Evolutionary conservation across 2,888 invertebrate genomes (phyloP).

Genomic region (Papilio demoleus): DNA sequence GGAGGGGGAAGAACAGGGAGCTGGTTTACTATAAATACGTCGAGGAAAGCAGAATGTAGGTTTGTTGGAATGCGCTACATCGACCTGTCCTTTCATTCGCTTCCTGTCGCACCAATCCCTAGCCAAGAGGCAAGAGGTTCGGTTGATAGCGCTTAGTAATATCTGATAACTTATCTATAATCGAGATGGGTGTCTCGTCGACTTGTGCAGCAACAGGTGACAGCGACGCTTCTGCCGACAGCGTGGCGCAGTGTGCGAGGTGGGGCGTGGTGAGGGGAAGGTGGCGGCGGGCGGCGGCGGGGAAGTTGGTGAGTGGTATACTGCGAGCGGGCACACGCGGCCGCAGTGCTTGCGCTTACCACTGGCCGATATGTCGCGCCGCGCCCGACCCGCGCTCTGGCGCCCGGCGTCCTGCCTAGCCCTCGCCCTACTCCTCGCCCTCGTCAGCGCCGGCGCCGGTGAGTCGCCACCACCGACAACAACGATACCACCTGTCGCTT

Average conservation of each 20-base stretch:
- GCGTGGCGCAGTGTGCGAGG: background rate
- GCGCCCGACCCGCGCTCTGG: background rate
- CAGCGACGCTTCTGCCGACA: background rate
- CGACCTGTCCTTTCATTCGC: no score
- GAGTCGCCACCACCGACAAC: slow-evolving; percentile 3
- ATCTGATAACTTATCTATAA: background rate
- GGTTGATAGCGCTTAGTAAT: no score
- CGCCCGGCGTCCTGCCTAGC: background rate
- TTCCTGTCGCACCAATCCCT: no score
- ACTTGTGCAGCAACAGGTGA: background rate
- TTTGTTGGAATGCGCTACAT: background rate
- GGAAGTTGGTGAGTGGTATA: background rate
- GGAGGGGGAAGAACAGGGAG: no score
- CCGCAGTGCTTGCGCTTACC: background rate
- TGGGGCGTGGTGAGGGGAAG: background rate
- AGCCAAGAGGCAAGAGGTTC: no score
- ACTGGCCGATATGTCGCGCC: background rate
- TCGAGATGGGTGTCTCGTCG: background rate
- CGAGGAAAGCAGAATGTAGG: background rate
- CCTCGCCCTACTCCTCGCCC: background rate
- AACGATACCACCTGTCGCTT: no score
- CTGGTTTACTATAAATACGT: no score
- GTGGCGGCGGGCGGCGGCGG: background rate
- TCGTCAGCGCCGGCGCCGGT: background rate
- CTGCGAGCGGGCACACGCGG: background rate